These are phyloP conservation scores for Sarcophaga peregrina DNA, from an alignment of 1,140 invertebrate species.

Conservation along the genomic window DNA sequence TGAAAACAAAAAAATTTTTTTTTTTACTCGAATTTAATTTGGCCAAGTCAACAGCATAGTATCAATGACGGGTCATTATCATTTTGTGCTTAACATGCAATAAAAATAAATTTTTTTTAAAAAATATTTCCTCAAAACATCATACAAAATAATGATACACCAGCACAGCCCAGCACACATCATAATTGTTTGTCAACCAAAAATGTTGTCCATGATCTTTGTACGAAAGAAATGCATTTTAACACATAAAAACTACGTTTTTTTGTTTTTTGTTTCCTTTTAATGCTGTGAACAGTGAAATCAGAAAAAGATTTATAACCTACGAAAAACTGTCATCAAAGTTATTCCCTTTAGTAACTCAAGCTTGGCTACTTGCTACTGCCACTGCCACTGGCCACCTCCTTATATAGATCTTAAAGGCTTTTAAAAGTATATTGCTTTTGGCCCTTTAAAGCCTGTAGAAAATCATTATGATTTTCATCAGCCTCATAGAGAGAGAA, in stretches of 20 bases:
- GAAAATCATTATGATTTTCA: neutral
- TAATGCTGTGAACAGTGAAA: neutral
- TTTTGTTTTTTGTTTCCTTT: slow-evolving; percentile 21
- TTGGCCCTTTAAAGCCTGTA: neutral
- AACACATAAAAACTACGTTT: neutral
- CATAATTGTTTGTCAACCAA: slow-evolving; percentile 15
- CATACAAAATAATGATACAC: neutral
- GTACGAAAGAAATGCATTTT: neutral
- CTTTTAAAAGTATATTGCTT: neutral
- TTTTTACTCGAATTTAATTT: neutral
- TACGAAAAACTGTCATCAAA: slow-evolving; percentile 47
- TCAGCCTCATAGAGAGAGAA: neutral
- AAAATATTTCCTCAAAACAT: neutral
- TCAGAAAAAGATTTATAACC: slow-evolving; percentile 46
- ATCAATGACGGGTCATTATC: slow-evolving; percentile 23
- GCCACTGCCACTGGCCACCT: too few relatives aligned
- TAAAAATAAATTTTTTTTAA: neutral
- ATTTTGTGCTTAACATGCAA: slow-evolving; percentile 22
- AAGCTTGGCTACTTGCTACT: slow-evolving; percentile 32
- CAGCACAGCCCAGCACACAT: neutral
- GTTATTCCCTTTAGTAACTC: neutral
- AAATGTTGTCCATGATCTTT: neutral
- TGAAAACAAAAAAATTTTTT: neutral
- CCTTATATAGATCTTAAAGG: neutral
- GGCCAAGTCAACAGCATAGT: neutral